Conservation (phyloP, 2,888 invertebrate species). For the Lycia hirtaria region DNA sequence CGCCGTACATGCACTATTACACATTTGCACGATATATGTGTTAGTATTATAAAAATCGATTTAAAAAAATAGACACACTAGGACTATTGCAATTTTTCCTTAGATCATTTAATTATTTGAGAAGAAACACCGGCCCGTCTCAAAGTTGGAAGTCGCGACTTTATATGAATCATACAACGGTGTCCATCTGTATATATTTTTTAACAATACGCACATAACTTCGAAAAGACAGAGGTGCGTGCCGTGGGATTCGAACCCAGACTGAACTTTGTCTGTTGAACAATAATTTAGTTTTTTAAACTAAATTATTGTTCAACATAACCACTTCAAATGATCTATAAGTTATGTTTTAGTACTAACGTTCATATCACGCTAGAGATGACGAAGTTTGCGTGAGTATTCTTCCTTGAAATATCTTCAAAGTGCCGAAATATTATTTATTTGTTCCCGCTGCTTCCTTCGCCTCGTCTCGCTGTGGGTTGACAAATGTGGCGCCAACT, state of each 20-base stretch:
- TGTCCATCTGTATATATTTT: too few species aligned
- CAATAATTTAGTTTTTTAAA: too few species aligned
- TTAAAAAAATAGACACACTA: not conserved
- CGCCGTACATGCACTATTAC: constrained; percentile 66
- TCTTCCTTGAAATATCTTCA: constrained; percentile 13
- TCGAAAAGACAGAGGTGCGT: too few species aligned
- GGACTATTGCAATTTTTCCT: not conserved
- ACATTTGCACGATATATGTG: constrained; percentile 55
- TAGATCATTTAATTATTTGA: too few species aligned
- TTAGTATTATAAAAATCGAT: constrained; percentile 46
- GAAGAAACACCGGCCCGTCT: too few species aligned
- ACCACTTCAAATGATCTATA: not conserved
- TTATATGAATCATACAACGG: too few species aligned
- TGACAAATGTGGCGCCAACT: constrained; percentile 63
- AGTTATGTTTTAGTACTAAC: constrained; percentile 40
- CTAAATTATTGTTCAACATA: not conserved
- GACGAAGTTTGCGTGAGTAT: constrained; percentile 14
- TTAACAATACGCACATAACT: too few species aligned
- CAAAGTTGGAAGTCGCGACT: too few species aligned
- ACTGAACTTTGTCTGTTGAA: not conserved
- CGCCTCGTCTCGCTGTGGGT: constrained; percentile 31
- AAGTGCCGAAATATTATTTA: constrained; percentile 39
- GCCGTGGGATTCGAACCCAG: too few species aligned
- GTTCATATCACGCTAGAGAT: constrained; percentile 4
- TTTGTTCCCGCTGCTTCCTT: constrained; percentile 30